A percentile compares a stretch with the other conserved stretches of the same genome.
Evolutionary conservation across 2,888 invertebrate genomes (phyloP).

Genomic region (Sphinx pinastri): DNA sequence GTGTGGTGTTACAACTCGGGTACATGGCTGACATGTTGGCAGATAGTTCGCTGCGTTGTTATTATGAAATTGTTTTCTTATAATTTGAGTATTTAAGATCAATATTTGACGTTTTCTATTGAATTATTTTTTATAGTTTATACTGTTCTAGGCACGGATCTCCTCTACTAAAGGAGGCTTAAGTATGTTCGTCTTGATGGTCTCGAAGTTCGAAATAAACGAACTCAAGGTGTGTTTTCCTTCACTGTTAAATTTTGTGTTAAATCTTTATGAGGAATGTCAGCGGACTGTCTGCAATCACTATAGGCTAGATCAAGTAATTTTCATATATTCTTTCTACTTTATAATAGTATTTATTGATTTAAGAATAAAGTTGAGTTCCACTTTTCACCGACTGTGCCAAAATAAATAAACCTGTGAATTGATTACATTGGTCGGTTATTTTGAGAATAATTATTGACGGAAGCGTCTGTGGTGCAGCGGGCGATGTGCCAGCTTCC

Average conservation of each 20-base stretch:
- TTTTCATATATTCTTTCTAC: slow-evolving; percentile 13
- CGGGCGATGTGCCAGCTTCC: too few species aligned
- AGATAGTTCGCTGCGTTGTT: neutral
- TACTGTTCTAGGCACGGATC: too few species aligned
- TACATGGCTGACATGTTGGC: neutral
- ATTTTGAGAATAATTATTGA: neutral
- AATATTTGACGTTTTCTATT: too few species aligned
- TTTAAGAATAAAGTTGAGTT: slow-evolving; percentile 27
- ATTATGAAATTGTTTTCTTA: neutral
- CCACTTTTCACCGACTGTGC: slow-evolving; percentile 63
- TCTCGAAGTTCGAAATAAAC: too few species aligned
- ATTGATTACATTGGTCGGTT: slow-evolving; percentile 37
- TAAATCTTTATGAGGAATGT: too few species aligned
- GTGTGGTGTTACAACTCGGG: slow-evolving; percentile 1
- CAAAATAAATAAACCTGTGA: slow-evolving; percentile 51
- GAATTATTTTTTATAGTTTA: too few species aligned
- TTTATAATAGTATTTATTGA: slow-evolving; percentile 29
- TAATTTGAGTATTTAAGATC: neutral
- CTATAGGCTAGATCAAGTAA: neutral
- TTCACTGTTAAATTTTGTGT: too few species aligned
- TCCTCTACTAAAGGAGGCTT: too few species aligned
- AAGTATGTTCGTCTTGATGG: too few species aligned
- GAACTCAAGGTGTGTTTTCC: too few species aligned
- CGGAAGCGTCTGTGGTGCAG: too few species aligned
- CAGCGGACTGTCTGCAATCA: neutral